These are phyloP conservation scores for Andrena haemorrhoa DNA, from an alignment of 2,888 invertebrate genomes.

Conservation along the genomic window DNA sequence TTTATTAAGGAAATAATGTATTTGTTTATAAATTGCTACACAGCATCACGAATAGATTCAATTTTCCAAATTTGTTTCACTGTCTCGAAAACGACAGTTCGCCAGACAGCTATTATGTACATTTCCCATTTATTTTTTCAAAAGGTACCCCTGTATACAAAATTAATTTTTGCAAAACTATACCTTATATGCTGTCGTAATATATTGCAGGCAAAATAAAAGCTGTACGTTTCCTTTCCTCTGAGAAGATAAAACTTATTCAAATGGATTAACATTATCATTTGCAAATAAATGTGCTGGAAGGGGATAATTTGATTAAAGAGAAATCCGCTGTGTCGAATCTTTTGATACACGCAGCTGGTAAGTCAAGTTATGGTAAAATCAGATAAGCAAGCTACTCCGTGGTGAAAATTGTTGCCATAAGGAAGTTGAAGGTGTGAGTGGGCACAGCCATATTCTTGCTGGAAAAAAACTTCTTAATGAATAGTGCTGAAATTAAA, in stretches of 20 bases:
- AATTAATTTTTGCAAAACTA: no score
- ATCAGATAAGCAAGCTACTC: background rate
- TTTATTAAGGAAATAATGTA: no score
- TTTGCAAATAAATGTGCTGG: background rate
- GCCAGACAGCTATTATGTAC: no score
- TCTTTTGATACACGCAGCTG: background rate
- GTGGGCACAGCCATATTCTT: background rate
- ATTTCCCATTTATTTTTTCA: no score
- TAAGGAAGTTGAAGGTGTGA: background rate
- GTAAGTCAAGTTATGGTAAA: background rate
- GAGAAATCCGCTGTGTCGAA: background rate
- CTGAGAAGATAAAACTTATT: background rate
- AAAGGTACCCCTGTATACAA: no score
- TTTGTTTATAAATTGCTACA: no score
- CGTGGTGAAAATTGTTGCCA: background rate
- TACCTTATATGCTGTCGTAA: no score
- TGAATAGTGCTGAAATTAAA: background rate
- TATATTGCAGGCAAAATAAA: no score
- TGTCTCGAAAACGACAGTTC: no score
- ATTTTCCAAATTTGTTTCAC: no score
- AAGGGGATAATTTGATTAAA: constrained; percentile 3
- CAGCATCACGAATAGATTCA: no score
- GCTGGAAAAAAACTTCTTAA: background rate
- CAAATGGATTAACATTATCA: background rate
- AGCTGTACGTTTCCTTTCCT: no score